Evolutionary conservation across 1,140 invertebrate genomes (phyloP), one percentile per base, ranked within the genome.

Genomic region (Papilio xuthus): DNA sequence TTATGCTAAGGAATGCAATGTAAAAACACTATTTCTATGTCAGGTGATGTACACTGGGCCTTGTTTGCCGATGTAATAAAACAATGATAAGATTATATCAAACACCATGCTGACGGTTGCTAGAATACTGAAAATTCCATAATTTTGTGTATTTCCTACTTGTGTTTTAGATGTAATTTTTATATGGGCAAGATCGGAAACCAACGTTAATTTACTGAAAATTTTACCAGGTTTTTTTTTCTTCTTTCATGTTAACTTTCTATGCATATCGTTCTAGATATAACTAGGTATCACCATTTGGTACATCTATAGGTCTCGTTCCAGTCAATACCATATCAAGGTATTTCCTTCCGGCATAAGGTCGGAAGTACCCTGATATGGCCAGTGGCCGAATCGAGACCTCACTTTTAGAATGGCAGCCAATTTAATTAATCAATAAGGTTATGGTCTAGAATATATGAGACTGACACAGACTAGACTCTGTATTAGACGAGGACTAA

Each of bases 1-100:
- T 92, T 91, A 91, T 82, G 80, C 82, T 63, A 78, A 89, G 86
- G 92, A 90, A 92, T 91, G 89, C 82, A 87, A 78, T 91, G 82
- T 82, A 88, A 88, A 92, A 93, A 93, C 90, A 92, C 81, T 89
- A 89, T 91, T 93, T 89, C 86, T 88, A 88, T 88, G 85, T 90
- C 88, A 92, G 88, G 85, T 90, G 90, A 91, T 92, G 89, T 89
- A 90, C 85, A 88, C 83, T 84, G 81, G 83, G 80, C 74, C 79
- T 83, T 88, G 85, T 89, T 85, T 87, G 85, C 81, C 80, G 82
- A 78, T 85, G 81, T 85, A 84, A 83, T 84, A 81, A 83, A 83
- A 78, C 77, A 78, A 71, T 84, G 88, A 89, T 88, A 89, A 90
- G 82, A 85, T 71, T 50, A 84, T 82, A 85, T 84, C 82, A 81